These are phyloP conservation scores for Andrena cerasifolii DNA, from an alignment of 1,140 invertebrate genomes.

Conservation along the genomic window DNA sequence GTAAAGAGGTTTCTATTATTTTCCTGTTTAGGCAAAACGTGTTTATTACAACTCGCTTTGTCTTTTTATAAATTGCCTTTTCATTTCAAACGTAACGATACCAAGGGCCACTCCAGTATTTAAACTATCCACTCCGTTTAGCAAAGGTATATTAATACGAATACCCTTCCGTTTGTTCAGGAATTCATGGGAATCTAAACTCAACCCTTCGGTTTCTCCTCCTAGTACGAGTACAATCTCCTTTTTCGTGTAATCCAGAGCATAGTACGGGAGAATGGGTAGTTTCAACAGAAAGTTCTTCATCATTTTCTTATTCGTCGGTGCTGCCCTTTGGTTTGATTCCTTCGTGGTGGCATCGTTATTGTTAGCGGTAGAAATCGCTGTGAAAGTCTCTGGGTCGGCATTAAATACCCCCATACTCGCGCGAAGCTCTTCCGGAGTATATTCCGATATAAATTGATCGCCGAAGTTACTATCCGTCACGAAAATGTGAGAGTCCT, in stretches of 20 bases:
- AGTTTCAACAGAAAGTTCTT: constrained; percentile 70
- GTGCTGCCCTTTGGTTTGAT: constrained; percentile 22
- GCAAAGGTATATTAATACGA: constrained; percentile 90
- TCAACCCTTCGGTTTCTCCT: constrained; percentile 94
- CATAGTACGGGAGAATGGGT: constrained; percentile 86
- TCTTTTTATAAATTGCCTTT: constrained; percentile 84
- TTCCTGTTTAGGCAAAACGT: too few relatives aligned
- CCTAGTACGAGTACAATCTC: constrained; percentile 88
- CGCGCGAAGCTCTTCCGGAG: not conserved
- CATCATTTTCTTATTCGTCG: constrained; percentile 36
- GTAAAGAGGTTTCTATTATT: too few relatives aligned
- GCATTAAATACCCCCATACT: constrained; percentile 8
- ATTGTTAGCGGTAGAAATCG: not conserved
- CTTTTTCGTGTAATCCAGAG: constrained; percentile 82
- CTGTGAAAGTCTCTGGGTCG: not conserved
- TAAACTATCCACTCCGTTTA: constrained; percentile 91
- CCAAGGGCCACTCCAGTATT: constrained; percentile 92
- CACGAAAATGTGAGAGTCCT: constrained; percentile 85
- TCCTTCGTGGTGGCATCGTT: not conserved
- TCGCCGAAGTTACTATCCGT: constrained; percentile 86
- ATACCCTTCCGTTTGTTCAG: constrained; percentile 83
- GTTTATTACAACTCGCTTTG: constrained; percentile 42
- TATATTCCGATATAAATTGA: constrained; percentile 4
- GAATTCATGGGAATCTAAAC: constrained; percentile 85
- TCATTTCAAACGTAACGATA: constrained; percentile 93